These are phyloP conservation scores for Procambarus virginalis DNA, from an alignment of 1,140 invertebrate species.

Conservation along the genomic window DNA sequence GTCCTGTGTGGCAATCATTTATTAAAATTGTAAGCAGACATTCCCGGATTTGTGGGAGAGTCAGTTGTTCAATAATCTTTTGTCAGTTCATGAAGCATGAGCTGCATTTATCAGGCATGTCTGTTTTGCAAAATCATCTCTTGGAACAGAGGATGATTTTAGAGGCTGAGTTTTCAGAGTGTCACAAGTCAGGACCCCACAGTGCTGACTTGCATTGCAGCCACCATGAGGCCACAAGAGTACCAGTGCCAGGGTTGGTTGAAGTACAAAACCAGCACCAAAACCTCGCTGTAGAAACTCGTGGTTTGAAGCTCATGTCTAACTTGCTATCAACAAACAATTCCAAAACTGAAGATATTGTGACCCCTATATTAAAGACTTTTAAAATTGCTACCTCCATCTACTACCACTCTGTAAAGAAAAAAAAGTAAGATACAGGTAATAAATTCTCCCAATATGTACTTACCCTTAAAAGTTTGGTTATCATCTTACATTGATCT, in stretches of 20 bases:
- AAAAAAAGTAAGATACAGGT: background rate
- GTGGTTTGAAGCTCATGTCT: background rate
- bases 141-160: background rate
- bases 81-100: constrained; percentile 22
- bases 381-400: background rate
- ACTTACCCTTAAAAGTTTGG: too few relatives aligned
- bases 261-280: background rate
- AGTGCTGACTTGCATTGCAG: background rate
- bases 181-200: background rate
- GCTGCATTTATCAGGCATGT: background rate
- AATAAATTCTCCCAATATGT: too few relatives aligned
- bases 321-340: background rate
- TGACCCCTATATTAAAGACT: background rate
- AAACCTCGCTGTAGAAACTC: background rate
- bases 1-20: constrained; percentile 9
- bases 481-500: too few relatives aligned
- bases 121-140: background rate
- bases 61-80: constrained; percentile 9
- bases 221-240: background rate
- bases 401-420: background rate
- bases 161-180: background rate
- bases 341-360: background rate
- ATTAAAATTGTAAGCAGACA: background rate
- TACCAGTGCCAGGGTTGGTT: background rate
- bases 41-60: background rate